Evolutionary conservation across 2,888 invertebrate species (phyloP).

Genomic region (Cephus pygmeus): DNA sequence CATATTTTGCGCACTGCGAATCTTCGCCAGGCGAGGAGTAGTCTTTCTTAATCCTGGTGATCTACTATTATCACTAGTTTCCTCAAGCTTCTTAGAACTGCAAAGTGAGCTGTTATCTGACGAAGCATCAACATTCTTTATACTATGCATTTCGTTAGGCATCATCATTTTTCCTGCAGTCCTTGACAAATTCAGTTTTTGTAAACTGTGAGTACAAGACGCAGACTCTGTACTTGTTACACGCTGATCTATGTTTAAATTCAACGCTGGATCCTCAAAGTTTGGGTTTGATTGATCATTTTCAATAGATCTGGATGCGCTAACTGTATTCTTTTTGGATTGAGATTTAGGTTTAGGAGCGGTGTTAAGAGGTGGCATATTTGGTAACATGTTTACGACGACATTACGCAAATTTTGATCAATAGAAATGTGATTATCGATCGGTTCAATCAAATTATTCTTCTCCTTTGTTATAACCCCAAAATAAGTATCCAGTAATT

Average conservation of each 20-base stretch:
- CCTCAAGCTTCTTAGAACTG: background rate
- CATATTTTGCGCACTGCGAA: constrained; percentile 62
- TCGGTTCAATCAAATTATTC: constrained; percentile 3
- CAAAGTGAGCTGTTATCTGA: background rate
- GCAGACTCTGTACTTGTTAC: background rate
- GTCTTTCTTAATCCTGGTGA: constrained; percentile 55
- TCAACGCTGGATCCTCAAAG: background rate
- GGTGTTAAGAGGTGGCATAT: constrained; percentile 24
- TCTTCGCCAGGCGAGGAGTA: constrained; percentile 61
- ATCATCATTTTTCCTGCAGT: background rate
- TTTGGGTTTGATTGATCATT: background rate
- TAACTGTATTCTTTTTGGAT: background rate
- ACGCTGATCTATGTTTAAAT: background rate
- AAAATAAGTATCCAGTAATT: background rate
- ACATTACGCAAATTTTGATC: constrained; percentile 40
- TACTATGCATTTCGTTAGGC: background rate
- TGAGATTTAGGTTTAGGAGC: background rate
- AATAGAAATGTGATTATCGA: background rate
- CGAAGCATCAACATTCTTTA: background rate
- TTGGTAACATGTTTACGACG: constrained; percentile 49
- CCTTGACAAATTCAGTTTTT: background rate
- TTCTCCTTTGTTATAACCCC: background rate
- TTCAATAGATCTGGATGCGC: background rate
- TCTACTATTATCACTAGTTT: constrained; percentile 31
- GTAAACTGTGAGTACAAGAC: background rate